A percentile compares a stretch with the other conserved stretches of the same genome.
These are phyloP conservation scores for Sylvia borin DNA, from an alignment of 2,797 vertebrate genomes.

Conservation along the genomic window DNA sequence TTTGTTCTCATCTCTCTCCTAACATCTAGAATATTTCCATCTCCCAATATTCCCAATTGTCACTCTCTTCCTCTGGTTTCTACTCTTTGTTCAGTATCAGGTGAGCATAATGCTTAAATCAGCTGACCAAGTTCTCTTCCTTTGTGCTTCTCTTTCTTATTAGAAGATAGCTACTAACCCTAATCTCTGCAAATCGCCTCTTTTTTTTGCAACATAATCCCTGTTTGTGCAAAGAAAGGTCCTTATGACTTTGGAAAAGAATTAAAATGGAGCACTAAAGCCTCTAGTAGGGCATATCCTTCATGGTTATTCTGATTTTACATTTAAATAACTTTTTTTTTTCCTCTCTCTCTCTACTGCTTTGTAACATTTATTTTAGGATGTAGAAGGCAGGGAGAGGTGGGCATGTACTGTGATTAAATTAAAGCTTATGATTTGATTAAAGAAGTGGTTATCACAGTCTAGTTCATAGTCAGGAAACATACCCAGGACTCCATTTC, in stretches of 20 bases:
- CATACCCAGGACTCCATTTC: neutral
- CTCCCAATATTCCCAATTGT: neutral
- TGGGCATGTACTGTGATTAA: neutral
- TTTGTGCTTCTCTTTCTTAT: neutral
- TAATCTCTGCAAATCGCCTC: neutral
- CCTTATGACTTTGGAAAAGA: neutral
- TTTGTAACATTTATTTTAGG: neutral
- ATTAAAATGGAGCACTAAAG: neutral
- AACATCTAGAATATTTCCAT: neutral
- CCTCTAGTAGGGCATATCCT: neutral
- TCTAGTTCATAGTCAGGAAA: neutral
- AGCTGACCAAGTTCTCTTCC: neutral
- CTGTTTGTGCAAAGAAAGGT: neutral
- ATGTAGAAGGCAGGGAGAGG: neutral
- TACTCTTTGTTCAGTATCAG: neutral
- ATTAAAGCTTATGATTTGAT: neutral
- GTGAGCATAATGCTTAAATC: neutral
- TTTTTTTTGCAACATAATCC: neutral
- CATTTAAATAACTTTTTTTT: neutral
- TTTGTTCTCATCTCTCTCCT: neutral
- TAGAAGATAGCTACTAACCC: neutral
- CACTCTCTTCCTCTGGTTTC: neutral
- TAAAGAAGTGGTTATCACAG: neutral
- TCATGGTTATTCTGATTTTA: neutral
- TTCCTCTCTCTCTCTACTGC: neutral